A percentile compares a stretch with the other conserved stretches of the same genome.
These are phyloP conservation scores for Rhombomys opimus DNA, from an alignment of 2,113 vertebrate species.

Conservation along the genomic window DNA sequence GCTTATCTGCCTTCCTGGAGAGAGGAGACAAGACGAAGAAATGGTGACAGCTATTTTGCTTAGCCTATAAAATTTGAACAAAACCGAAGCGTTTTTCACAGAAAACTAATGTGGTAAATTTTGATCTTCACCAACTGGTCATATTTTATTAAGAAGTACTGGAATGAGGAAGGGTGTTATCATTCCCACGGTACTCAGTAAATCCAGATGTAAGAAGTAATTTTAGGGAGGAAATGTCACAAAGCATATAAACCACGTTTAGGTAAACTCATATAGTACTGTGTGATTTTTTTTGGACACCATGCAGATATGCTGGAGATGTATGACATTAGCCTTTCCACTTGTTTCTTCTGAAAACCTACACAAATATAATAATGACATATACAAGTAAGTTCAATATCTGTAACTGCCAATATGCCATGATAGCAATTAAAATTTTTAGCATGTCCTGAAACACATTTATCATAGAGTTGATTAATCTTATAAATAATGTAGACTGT, in stretches of 20 bases:
- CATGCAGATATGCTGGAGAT: not conserved
- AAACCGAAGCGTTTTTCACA: not conserved
- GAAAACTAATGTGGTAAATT: not conserved
- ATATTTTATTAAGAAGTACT: not conserved
- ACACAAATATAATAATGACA: not conserved
- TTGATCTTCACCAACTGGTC: not conserved
- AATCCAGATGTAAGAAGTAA: not conserved
- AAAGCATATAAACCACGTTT: not conserved
- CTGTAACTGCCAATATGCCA: not conserved
- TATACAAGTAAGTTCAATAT: not conserved
- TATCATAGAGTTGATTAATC: not conserved
- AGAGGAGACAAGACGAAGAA: not conserved
- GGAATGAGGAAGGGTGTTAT: not conserved
- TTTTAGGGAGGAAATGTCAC: not conserved
- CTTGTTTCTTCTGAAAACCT: not conserved
- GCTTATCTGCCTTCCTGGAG: not conserved
- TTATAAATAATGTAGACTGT: not conserved
- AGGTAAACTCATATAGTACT: not conserved
- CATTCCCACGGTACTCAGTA: not conserved
- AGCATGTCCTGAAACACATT: not conserved
- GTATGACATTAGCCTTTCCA: not conserved
- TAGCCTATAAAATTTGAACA: not conserved
- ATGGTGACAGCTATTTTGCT: not conserved
- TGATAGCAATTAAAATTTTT: not conserved
- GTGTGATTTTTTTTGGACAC: not conserved